Evolutionary conservation across 1,140 invertebrate genomes (phyloP).

Genomic region (Cryptotermes secundus): DNA sequence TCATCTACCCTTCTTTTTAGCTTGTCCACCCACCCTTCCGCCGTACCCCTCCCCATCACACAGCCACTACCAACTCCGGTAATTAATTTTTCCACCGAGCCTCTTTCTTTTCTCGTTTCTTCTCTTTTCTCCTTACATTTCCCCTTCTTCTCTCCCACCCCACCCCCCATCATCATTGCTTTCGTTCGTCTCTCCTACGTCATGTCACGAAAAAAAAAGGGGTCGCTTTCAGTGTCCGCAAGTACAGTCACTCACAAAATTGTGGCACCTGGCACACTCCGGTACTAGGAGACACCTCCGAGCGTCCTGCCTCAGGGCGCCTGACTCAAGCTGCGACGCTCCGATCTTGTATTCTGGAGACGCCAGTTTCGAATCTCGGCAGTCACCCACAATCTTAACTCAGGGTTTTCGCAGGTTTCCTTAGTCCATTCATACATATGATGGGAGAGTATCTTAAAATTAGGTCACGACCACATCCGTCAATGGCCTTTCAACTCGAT

Average conservation of each 20-base stretch:
- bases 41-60: slow-evolving; percentile 3
- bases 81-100: background rate
- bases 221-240: background rate
- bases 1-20: background rate
- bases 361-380: too few species aligned
- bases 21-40: background rate
- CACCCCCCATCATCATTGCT: background rate
- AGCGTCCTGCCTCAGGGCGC: too few species aligned
- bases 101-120: background rate
- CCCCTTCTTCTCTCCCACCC: background rate
- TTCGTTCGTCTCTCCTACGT: background rate
- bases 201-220: slow-evolving; percentile 1
- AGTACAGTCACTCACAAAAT: background rate
- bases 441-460: too few species aligned
- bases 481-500: too few species aligned
- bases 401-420: too few species aligned
- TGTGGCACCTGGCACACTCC: background rate
- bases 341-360: too few species aligned
- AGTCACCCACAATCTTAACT: too few species aligned
- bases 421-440: too few species aligned
- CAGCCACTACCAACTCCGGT: slow-evolving; percentile 5
- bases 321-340: too few species aligned
- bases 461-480: too few species aligned
- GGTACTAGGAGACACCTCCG: too few species aligned
- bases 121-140: slow-evolving; percentile 16